Evolutionary conservation across 2,113 vertebrate genomes (phyloP), one percentile per base, ranked within the genome.

Genomic region (Spermophilus dauricus): DNA sequence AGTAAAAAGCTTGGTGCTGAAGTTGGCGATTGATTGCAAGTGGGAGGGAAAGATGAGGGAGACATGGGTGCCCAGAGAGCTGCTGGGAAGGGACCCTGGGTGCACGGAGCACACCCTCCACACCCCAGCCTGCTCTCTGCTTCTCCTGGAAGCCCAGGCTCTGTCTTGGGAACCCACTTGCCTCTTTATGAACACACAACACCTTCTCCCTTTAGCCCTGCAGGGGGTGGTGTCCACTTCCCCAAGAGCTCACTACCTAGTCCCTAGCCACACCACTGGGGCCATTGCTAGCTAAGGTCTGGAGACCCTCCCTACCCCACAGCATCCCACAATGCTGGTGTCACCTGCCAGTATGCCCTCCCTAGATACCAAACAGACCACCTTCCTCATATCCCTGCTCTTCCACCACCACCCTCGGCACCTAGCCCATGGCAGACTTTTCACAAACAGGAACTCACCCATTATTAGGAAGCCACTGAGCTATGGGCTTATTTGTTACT

Each of bases 321-420:
- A 3, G 26, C 1, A 4, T 11, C 34, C 26, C 39, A 17, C 7
- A 0, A 0, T 11, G 32, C 48, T 4, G 8, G 18, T 45, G 34
- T 82, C 61, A 12, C 34, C 39, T 45, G 5, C 37, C 91, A 78
- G 63, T 12, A 24, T 3, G 2, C 8, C 69, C 24, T 67, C 70
- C 7, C 24, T 32, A 22, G 75, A 14, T 24, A 37, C 58, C 72
- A 73, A 42, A 34, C 37, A 53, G 17, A 32, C 0, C 0, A 2
- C 1, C 81, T 73, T 75, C 12, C 17, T 26, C 10, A n/a, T 42
- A 45, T 8, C 17, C n/a, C 12, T n/a, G 53, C 80, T 51, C 51
- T 69, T 34, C 65, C 65, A 32, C 58, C 22, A 6, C 28, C 53
- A 48, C 39, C 56, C 37, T 87, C 58, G 80, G 73, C 22, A 8